A percentile compares a stretch with the other conserved stretches of the same genome.
These are phyloP conservation scores for Pammene fasciana DNA, from an alignment of 2,888 invertebrate species.

Conservation along the genomic window DNA sequence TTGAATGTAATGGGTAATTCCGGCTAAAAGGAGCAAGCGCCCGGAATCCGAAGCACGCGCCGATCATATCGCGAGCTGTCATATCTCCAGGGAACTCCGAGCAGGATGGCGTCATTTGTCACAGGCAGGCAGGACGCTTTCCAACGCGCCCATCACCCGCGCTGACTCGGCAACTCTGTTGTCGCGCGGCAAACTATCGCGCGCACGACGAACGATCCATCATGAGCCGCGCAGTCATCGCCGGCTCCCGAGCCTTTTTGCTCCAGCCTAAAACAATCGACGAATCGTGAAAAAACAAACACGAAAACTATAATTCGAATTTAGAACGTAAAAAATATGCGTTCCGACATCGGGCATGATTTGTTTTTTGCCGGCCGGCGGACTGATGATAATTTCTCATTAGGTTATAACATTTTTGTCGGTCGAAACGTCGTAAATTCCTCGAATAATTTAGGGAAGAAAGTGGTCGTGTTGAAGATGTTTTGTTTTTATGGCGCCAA, in stretches of 20 bases:
- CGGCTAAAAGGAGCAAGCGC: conserved; percentile 55
- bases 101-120: conserved; percentile 53
- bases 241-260: conserved; percentile 70
- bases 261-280: conserved; percentile 76
- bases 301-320: conserved; percentile 72
- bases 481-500: conserved; percentile 84
- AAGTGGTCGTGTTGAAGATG: conserved; percentile 79
- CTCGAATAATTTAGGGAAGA: conserved; percentile 82
- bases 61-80: conserved; percentile 72
- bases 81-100: conserved; percentile 69
- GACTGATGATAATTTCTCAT: conserved; percentile 82
- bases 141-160: conserved; percentile 58
- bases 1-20: conserved; percentile 78
- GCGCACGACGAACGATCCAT: conserved; percentile 52
- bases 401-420: conserved; percentile 82
- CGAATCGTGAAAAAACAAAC: conserved; percentile 65
- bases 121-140: conserved; percentile 50
- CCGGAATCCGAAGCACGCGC: conserved; percentile 80
- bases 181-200: conserved; percentile 58
- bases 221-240: conserved; percentile 69
- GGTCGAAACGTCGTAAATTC: conserved; percentile 81
- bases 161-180: conserved; percentile 50
- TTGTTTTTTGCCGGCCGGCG: conserved; percentile 74
- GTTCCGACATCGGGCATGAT: conserved; percentile 65
- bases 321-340: conserved; percentile 71